Evolutionary conservation across 2,113 vertebrate species (phyloP).

Genomic region (Phrynosoma blainvillii): DNA sequence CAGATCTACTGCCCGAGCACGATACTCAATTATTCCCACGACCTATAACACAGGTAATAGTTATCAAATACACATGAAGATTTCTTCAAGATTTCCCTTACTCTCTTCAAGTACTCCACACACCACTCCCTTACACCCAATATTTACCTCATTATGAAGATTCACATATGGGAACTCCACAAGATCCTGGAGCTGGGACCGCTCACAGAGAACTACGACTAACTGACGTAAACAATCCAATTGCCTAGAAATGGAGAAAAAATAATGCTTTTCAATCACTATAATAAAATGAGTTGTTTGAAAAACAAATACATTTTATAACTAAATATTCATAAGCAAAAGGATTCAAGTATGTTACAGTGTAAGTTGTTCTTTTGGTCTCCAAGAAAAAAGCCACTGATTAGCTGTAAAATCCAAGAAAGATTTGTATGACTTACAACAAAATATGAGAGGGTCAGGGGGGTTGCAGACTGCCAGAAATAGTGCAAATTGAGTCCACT

Average conservation of each 20-base stretch:
- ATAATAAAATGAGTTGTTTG: neutral
- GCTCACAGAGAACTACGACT: slow-evolving; percentile 94
- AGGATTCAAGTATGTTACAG: neutral
- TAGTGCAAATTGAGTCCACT: no score
- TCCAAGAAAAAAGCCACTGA: neutral
- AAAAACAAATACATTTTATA: neutral
- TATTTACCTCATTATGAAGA: slow-evolving; percentile 90
- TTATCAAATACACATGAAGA: neutral
- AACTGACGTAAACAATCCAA: slow-evolving; percentile 95
- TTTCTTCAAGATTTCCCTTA: fast-evolving
- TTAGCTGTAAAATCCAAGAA: no score
- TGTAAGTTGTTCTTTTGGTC: neutral
- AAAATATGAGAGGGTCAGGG: no score
- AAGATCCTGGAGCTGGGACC: slow-evolving; percentile 91
- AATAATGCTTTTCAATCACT: neutral
- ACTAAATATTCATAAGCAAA: neutral
- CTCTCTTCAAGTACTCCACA: fast-evolving
- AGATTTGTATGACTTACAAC: no score
- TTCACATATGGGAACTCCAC: slow-evolving; percentile 93
- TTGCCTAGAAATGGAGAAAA: slow-evolving; percentile 78
- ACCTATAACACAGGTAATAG: slow-evolving; percentile 76
- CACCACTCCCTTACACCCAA: no score
- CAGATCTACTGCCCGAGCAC: slow-evolving; percentile 90
- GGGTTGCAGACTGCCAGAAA: no score
- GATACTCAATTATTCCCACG: slow-evolving; percentile 92